Base-by-base conservation (phyloP, 2,888 invertebrate species). In the Nymphalis urticae region DNA sequence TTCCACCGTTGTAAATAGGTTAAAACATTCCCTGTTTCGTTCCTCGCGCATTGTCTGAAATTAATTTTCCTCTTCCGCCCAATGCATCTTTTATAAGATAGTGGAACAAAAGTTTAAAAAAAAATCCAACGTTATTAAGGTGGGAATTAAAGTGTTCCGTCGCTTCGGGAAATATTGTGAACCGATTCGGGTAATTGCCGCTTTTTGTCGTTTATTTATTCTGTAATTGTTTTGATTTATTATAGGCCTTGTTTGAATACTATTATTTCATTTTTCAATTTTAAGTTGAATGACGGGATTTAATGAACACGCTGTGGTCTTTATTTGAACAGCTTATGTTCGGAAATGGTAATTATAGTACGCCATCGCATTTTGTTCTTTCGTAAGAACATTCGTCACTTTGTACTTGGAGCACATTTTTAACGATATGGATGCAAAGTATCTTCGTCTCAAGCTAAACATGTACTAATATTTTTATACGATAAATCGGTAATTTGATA, bases 21-120 rank as follows among this genome's bases (percentile, higher is more conserved):
- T 71, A 75, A 72, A 73, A 70, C 67, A 54, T 66, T 66, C 69
- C 80, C 78, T 80, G 85, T 82, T 82, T 79, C 81, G 80, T 75
- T 77, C 74, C 77, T 71, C 69, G 66, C 69, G 73, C 82, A 88
- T 89, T 89, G 89, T 89, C 85, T 88, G 80, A 83, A 87, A 88
- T 89, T 90, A 90, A 90, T 90, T 90, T 89, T 90, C 90, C 90
- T 83, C 86, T 89, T 89, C 89, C 89, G 82, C 76, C 75, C 76
- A 76, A 85, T 85, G 88, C 88, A 87, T 86, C 88, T 89, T 90
- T 90, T 88, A 89, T 88, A 83, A 85, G 85, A 88, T 87, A 87
- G 86, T 84, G 81, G 82, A 82, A 86, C 82, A 85, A 85, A 87
- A 85, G 81, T 85, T 81, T 79, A 82, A 82, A 82, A 75, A 77